Conservation (phyloP, 35 echinoderm and acorn worm species). For the Apostichopus parvimensis region DNA sequence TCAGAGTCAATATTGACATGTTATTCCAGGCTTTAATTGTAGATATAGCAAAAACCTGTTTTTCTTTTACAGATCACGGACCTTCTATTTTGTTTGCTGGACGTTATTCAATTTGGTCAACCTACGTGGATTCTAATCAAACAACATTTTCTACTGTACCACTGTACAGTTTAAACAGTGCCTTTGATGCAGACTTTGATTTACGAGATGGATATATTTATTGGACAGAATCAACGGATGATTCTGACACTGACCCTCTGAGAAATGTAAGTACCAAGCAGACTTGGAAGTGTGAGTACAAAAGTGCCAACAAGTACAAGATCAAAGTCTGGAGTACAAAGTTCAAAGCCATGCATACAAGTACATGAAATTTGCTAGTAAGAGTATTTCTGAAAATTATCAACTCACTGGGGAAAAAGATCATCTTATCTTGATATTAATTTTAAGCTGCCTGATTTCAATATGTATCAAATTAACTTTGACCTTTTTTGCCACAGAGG, state of each 20-base stretch:
- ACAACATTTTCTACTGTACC: constrained; percentile 33
- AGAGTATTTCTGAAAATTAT: too few relatives aligned
- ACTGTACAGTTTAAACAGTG: neutral
- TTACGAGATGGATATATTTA: constrained; percentile 52
- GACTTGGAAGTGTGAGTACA: too few relatives aligned
- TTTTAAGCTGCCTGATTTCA: too few relatives aligned
- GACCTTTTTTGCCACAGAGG: neutral
- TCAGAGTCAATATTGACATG: too few relatives aligned
- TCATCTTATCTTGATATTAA: too few relatives aligned
- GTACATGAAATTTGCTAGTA: too few relatives aligned
- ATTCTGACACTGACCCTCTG: neutral
- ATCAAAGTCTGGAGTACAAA: too few relatives aligned
- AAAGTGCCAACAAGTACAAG: too few relatives aligned
- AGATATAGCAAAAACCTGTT: neutral
- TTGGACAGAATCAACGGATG: constrained; percentile 61
- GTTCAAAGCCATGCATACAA: too few relatives aligned
- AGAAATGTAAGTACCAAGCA: neutral
- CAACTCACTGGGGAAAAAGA: too few relatives aligned
- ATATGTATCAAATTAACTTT: too few relatives aligned
- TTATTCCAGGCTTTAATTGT: too few relatives aligned
- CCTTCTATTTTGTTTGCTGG: constrained; percentile 9
- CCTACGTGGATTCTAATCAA: neutral
- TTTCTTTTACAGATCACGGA: neutral
- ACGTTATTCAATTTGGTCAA: neutral
- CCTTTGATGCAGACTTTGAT: constrained; percentile 84